Evolutionary conservation across 2,797 vertebrate species (phyloP).

Genomic region (Monodelphis domestica): DNA sequence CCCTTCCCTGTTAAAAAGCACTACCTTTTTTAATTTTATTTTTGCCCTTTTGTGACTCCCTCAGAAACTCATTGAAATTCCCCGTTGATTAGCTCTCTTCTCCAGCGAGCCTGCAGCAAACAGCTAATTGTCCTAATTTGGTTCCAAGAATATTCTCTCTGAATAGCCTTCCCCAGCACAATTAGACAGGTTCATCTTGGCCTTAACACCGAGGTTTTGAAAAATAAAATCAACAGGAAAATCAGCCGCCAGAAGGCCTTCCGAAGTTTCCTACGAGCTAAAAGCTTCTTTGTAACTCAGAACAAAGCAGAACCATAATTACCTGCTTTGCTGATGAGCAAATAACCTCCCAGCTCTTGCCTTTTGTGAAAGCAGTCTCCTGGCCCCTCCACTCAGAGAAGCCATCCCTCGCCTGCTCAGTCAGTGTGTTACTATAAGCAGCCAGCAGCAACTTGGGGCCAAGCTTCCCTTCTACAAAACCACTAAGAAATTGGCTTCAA

Average conservation of each 20-base stretch:
- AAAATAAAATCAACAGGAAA: slow-evolving; percentile 71
- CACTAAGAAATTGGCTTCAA: not conserved
- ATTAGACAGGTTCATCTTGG: slow-evolving; percentile 75
- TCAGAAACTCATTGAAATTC: slow-evolving; percentile 67
- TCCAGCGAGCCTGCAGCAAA: slow-evolving; percentile 43
- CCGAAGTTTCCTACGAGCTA: slow-evolving; percentile 66
- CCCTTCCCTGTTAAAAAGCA: not conserved
- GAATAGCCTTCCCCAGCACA: slow-evolving; percentile 74
- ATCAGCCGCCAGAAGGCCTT: slow-evolving; percentile 26
- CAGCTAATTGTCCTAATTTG: slow-evolving; percentile 77
- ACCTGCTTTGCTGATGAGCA: slow-evolving; percentile 69
- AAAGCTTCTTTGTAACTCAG: slow-evolving; percentile 59
- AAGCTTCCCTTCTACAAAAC: not conserved
- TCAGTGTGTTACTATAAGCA: not conserved
- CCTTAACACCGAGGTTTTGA: slow-evolving; percentile 68
- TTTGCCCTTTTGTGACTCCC: slow-evolving; percentile 54
- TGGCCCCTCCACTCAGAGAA: not conserved
- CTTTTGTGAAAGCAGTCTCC: not conserved
- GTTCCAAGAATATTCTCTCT: slow-evolving; percentile 69
- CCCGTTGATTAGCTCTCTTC: slow-evolving; percentile 33
- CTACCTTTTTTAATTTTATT: not conserved
- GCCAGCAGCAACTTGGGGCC: not conserved
- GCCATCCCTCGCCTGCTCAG: fast-evolving
- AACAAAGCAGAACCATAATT: slow-evolving; percentile 71
- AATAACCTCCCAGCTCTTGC: slow-evolving; percentile 22